These are phyloP conservation scores for Gymnoscopelus braueri DNA, from an alignment of 2,797 vertebrate species.

Conservation along the genomic window DNA sequence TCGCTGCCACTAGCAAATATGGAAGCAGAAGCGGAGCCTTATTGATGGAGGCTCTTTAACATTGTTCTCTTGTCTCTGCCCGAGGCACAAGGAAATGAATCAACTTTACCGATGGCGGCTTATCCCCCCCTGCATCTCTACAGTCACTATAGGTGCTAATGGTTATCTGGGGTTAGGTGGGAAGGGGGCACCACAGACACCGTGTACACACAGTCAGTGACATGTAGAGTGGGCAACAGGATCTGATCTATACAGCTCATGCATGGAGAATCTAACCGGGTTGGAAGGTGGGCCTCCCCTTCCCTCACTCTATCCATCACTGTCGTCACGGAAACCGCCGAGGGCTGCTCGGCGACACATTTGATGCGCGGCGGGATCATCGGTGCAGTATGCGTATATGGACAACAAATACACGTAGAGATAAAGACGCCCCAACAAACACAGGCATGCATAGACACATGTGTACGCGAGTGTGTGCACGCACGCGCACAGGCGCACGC, in stretches of 20 bases:
- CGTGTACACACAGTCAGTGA: slow-evolving; percentile 38
- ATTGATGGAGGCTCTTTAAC: slow-evolving; percentile 77
- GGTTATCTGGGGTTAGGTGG: slow-evolving; percentile 53
- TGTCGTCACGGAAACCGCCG: slow-evolving; percentile 9
- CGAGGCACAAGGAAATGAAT: slow-evolving; percentile 64
- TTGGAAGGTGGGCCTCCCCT: slow-evolving; percentile 19
- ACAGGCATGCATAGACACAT: not conserved
- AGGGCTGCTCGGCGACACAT: slow-evolving; percentile 13
- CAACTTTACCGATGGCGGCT: slow-evolving; percentile 54
- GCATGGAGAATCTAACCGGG: slow-evolving; percentile 24
- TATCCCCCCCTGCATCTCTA: slow-evolving; percentile 49
- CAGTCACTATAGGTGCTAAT: slow-evolving; percentile 30
- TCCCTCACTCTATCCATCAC: slow-evolving; percentile 32
- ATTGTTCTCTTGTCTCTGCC: slow-evolving; percentile 60
- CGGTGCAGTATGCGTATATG: no score
- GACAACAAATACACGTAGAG: no score
- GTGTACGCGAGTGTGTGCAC: not conserved
- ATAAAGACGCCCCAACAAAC: slow-evolving; percentile 5
- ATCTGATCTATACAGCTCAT: slow-evolving; percentile 40
- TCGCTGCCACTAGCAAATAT: slow-evolving; percentile 56
- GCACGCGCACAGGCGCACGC: not conserved
- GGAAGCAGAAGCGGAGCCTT: slow-evolving; percentile 45
- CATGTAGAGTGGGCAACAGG: slow-evolving; percentile 33
- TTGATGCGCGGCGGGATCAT: not conserved
- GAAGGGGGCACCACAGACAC: slow-evolving; percentile 33